A percentile compares a stretch with the other conserved stretches of the same genome.
phyloP scores from a whole-genome alignment of 2,113 vertebrate species.

The Aythya baeri region DNA sequence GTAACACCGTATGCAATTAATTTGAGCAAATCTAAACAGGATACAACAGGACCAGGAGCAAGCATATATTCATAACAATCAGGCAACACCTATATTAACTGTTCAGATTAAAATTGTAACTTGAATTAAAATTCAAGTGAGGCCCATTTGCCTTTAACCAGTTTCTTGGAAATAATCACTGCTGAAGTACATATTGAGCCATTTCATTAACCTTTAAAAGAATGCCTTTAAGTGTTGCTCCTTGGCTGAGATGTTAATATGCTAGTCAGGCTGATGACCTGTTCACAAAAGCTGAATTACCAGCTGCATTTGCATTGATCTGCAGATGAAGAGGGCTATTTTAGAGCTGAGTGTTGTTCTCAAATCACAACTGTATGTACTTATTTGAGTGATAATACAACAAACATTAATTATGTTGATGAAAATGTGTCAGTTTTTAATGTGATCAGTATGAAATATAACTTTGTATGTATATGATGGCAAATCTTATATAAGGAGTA shows the following conservation, averaged over 20 bases:
- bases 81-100: neutral
- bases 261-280: slow-evolving; percentile 3
- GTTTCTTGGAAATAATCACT: slow-evolving; percentile 50
- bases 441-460: neutral
- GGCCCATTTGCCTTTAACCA: neutral
- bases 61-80: neutral
- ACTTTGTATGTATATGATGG: neutral
- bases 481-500: neutral
- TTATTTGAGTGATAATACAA: neutral
- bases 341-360: neutral
- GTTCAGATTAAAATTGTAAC: slow-evolving; percentile 42
- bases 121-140: slow-evolving; percentile 46
- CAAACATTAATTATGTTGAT: slow-evolving; percentile 19
- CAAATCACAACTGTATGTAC: neutral
- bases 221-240: slow-evolving; percentile 3
- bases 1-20: neutral
- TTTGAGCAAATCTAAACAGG: neutral
- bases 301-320: neutral
- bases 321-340: neutral
- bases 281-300: slow-evolving; percentile 5
- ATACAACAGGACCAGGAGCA: neutral
- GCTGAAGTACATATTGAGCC: slow-evolving; percentile 16
- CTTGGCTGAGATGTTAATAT: slow-evolving; percentile 32
- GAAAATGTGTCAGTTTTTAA: neutral
- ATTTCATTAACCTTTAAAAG: slow-evolving; percentile 30